These are phyloP conservation scores for Saccostrea echinata DNA, from an alignment of 1,140 invertebrate species.

Conservation along the genomic window DNA sequence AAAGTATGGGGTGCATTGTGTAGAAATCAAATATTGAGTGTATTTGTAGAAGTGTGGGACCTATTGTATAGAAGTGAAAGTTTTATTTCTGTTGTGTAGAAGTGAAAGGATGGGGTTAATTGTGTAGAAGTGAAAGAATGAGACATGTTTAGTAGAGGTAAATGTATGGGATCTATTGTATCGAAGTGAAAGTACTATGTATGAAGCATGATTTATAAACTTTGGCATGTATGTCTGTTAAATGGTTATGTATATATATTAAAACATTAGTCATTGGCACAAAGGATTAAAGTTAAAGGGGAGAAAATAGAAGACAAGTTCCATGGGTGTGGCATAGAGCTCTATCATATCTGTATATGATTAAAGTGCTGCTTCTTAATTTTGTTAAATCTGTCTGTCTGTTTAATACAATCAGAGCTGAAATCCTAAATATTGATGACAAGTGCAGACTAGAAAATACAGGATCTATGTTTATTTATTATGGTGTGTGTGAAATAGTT, in stretches of 20 bases:
- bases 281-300: not conserved
- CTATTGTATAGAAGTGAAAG: not conserved
- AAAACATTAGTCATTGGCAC: not conserved
- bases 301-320: not conserved
- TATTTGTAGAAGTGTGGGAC: not conserved
- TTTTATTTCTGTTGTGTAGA: not conserved
- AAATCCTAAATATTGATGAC: not conserved
- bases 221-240: not conserved
- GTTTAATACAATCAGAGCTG: not conserved
- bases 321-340: not conserved
- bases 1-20: not conserved
- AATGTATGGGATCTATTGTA: not conserved
- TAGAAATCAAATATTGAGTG: not conserved
- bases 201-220: not conserved
- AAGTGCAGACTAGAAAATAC: not conserved
- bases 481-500: not conserved
- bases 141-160: not conserved
- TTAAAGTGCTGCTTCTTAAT: not conserved
- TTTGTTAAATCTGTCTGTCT: not conserved
- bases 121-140: not conserved
- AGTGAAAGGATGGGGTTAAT: not conserved
- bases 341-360: not conserved
- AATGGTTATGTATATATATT: not conserved
- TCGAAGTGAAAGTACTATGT: not conserved
- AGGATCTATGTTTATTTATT: not conserved